Evolutionary conservation across 2,888 invertebrate genomes (phyloP), one percentile per base, ranked within the genome.

Genomic region (Clitarchus hookeri): DNA sequence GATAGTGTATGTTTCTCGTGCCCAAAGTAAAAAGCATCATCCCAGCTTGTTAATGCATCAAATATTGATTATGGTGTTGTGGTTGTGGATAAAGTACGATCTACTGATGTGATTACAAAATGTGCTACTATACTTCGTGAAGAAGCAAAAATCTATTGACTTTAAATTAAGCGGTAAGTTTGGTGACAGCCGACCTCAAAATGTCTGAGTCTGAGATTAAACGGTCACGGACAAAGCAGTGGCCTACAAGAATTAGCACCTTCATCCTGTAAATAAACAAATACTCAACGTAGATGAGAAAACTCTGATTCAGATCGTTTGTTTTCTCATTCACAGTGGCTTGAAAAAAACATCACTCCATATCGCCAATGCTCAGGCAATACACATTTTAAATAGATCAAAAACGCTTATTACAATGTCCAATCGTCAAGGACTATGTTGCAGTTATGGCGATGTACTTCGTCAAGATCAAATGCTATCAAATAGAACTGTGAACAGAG

Each of bases 261-360:
- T 12, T 79, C 79, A 25, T 79, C 25, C 23, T 12, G 27, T 12
- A 26, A 13, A 26, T 0, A 0, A 26, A 12, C 12, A 27, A 26
- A 79, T 79, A 12, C 27, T 79, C 0, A n/a, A 26, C 25, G 79
- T n/a, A 79, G 9, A 79, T 79, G 79, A n/a, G 25, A n/a, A 79
- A 4, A 12, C 13, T 79, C 25, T 12, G 9, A n/a, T 79, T n/a
- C 79, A 27, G 27, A 23, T 27, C 4, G 79, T 13, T 12, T 79
- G 23, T 79, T n/a, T 26, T 13, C 4, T 79, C n/a, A 27, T n/a
- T 25, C 79, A 79, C 27, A 79, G 23, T 79, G 79, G 79, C 48
- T 13, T 48, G 79, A 79, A 27, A 79, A n/a, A 79, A 27, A 79
- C 79, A 79, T n/a, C 79, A 79, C 25, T 79, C 79, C 79, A 16